Percentiles rank a stretch among this genome's conserved stretches.
phyloP scores from a whole-genome alignment of 2,797 vertebrate genomes.

The Eulemur rubriventer region DNA sequence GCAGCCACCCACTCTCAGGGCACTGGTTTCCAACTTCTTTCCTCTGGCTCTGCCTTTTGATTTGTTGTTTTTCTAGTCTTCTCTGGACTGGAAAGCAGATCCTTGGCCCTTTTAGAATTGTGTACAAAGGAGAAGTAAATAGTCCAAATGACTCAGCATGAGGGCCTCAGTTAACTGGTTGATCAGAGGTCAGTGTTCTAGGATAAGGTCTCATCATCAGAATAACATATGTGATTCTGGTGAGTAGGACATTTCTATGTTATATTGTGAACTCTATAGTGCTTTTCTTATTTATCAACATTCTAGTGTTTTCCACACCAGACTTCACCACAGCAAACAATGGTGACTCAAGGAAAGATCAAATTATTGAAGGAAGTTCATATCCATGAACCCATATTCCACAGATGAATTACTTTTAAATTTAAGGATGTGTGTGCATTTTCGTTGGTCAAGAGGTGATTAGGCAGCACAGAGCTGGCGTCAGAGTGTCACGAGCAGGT shows the following conservation, averaged over 20 bases:
- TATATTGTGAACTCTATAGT: neutral
- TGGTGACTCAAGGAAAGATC: neutral
- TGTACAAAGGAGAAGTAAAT: neutral
- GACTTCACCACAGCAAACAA: neutral
- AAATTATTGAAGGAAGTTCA: neutral
- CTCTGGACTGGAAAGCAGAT: neutral
- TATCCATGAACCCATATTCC: neutral
- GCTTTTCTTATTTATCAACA: neutral
- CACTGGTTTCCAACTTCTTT: neutral
- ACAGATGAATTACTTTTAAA: conserved; percentile 15
- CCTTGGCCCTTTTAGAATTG: neutral
- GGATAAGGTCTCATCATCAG: neutral
- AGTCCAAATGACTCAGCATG: neutral
- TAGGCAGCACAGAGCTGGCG: neutral
- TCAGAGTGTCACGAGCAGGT: neutral
- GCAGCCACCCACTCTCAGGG: neutral
- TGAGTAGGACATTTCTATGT: neutral
- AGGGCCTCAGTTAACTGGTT: neutral
- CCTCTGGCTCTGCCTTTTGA: neutral
- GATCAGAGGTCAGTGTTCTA: neutral
- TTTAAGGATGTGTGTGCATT: neutral
- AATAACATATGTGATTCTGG: neutral
- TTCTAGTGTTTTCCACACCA: neutral
- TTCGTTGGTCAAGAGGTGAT: neutral
- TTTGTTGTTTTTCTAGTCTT: neutral